Conservation (phyloP, 2,797 vertebrate genomes). For the Sebastes itinus region DNA sequence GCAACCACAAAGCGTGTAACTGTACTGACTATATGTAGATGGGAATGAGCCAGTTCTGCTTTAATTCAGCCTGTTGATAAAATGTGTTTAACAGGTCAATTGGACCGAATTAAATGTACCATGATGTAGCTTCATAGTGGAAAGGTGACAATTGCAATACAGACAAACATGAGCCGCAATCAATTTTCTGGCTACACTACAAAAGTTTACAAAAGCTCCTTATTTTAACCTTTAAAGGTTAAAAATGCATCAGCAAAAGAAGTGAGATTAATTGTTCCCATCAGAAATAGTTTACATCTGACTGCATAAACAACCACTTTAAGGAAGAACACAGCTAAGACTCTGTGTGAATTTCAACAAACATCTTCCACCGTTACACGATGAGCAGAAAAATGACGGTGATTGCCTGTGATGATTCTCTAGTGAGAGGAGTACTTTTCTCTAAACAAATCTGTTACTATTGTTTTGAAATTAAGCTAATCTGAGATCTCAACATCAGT, state of each 20-base stretch:
- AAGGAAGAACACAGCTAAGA: conserved; percentile 2
- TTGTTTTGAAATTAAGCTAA: neutral
- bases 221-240: neutral
- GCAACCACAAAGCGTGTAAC: neutral
- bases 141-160: neutral
- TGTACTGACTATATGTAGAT: neutral
- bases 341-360: neutral
- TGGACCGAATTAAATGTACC: neutral
- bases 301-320: conserved; percentile 6
- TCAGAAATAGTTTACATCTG: conserved; percentile 9
- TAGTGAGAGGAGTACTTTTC: neutral
- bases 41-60: neutral
- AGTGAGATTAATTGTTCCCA: neutral
- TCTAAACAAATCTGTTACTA: neutral
- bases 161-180: too few relatives aligned
- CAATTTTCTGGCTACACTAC: too few relatives aligned
- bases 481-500: neutral
- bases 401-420: neutral
- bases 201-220: neutral
- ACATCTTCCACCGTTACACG: neutral
- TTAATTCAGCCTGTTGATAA: neutral
- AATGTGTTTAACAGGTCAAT: neutral
- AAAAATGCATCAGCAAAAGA: neutral
- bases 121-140: neutral
- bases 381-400: neutral